Evolutionary conservation across 1,140 invertebrate species (phyloP).

Genomic region (Drosophila obscura): DNA sequence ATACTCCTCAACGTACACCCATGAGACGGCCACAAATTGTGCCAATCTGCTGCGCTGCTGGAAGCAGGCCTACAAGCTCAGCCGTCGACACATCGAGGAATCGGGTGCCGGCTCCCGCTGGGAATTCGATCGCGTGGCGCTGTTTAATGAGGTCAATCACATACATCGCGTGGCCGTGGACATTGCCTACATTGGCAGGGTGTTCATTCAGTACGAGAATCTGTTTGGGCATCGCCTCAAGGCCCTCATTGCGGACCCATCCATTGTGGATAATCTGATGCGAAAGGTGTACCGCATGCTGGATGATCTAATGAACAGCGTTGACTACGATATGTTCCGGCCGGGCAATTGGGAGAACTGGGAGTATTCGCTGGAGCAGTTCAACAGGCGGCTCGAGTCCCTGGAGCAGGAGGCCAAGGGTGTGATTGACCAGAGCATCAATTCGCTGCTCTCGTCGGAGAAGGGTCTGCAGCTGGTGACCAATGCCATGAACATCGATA

Average conservation of each 20-base stretch:
- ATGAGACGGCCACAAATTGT: constrained; percentile 85
- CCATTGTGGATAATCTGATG: constrained; percentile 92
- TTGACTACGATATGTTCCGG: constrained; percentile 92
- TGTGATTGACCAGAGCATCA: constrained; percentile 94
- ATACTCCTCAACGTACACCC: constrained; percentile 85
- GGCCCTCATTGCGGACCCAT: constrained; percentile 92
- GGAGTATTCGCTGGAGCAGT: constrained; percentile 90
- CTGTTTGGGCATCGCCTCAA: constrained; percentile 94
- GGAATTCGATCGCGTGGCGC: constrained; percentile 93
- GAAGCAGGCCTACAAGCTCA: constrained; percentile 90
- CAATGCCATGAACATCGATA: constrained; percentile 92
- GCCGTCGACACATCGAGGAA: constrained; percentile 91
- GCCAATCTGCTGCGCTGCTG: constrained; percentile 90
- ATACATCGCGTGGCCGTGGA: constrained; percentile 91
- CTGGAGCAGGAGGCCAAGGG: constrained; percentile 92
- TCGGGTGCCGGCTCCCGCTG: constrained; percentile 92
- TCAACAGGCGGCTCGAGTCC: constrained; percentile 89
- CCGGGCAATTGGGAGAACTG: constrained; percentile 91
- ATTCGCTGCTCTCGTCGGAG: constrained; percentile 90
- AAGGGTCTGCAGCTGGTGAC: constrained; percentile 91
- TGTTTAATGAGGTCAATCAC: constrained; percentile 94
- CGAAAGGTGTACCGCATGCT: constrained; percentile 85
- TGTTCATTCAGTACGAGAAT: constrained; percentile 93
- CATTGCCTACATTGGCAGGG: constrained; percentile 89
- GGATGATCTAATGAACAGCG: constrained; percentile 89